Conservation (phyloP, 2,797 vertebrate species). For the Eremophila alpestris region DNA sequence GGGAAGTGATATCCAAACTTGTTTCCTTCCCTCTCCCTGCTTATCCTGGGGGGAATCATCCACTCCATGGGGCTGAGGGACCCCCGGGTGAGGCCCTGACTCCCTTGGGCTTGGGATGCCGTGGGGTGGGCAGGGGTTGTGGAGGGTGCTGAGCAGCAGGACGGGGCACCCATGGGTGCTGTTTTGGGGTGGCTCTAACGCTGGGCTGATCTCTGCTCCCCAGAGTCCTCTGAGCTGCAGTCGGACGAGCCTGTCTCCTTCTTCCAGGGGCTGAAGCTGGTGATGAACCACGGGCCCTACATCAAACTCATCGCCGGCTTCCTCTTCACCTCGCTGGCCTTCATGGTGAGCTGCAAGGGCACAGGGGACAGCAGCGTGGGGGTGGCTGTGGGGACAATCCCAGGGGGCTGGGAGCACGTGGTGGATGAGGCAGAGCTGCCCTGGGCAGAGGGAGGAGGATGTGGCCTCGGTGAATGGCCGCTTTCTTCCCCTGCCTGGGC, state of each 20-base stretch:
- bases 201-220: slow-evolving; percentile 22
- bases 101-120: not conserved
- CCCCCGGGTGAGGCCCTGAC: not conserved
- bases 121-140: not conserved
- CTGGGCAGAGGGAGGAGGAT: not conserved
- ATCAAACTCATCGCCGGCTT: slow-evolving; percentile 89
- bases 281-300: slow-evolving; percentile 88
- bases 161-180: not conserved
- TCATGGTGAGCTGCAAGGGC: slow-evolving; percentile 83
- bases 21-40: not conserved
- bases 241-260: slow-evolving; percentile 80
- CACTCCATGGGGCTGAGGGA: rapidly evolving
- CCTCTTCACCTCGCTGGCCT: slow-evolving; percentile 93
- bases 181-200: not conserved
- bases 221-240: slow-evolving; percentile 76
- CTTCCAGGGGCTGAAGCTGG: slow-evolving; percentile 83
- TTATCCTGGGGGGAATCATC: not conserved
- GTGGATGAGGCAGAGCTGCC: not conserved
- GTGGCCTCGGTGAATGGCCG: not conserved
- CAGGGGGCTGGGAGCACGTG: not conserved
- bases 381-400: not conserved
- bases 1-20: not conserved
- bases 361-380: not conserved
- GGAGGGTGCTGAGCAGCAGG: not conserved
- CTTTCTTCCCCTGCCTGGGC: not conserved